phyloP scores from a whole-genome alignment of 2,797 vertebrate genomes.

The Tauraco hartlaubi region DNA sequence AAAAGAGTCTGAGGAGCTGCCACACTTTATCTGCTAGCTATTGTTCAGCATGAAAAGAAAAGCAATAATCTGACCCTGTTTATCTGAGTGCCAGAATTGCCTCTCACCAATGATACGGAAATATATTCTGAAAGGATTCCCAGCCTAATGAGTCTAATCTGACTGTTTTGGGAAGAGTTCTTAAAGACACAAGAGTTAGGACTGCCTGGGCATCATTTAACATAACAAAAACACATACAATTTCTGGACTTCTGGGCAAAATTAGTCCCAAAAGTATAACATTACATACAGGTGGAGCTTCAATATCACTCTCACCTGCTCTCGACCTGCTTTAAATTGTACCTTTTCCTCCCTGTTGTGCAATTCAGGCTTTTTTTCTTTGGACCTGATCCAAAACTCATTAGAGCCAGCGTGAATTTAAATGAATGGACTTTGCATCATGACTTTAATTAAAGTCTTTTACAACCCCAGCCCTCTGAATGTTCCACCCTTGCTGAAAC shows the following conservation, averaged over 20 bases:
- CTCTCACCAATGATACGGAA: neutral
- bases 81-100: neutral
- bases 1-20: neutral
- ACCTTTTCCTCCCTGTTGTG: neutral
- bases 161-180: neutral
- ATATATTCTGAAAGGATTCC: neutral
- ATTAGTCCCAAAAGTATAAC: neutral
- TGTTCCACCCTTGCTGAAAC: constrained; percentile 39
- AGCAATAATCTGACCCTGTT: neutral
- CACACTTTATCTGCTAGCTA: neutral
- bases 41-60: neutral
- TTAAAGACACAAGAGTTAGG: neutral
- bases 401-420: neutral
- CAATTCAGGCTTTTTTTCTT: neutral
- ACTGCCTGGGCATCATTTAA: neutral
- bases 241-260: neutral
- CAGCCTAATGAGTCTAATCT: neutral
- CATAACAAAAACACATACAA: neutral
- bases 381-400: constrained; percentile 30
- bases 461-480: constrained; percentile 4
- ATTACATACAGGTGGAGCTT: neutral
- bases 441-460: constrained; percentile 46
- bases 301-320: neutral
- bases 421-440: constrained; percentile 34
- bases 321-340: constrained; percentile 20